Base-by-base conservation (phyloP, 2,797 vertebrate genomes). In the Notamacropus eugenii region DNA sequence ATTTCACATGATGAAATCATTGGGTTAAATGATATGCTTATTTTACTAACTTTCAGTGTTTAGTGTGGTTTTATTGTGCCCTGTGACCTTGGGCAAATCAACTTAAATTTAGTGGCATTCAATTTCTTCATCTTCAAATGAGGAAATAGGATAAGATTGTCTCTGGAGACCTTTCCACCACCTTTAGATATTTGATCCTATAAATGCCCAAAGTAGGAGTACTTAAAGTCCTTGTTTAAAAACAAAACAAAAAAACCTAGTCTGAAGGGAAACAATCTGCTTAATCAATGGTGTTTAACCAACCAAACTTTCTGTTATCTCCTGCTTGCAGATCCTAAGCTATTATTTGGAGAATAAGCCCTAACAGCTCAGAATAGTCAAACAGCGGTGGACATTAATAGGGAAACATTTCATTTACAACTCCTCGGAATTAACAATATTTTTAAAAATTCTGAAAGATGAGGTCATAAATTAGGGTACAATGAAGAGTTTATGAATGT, bases 401-500 rank as follows among this genome's bases (percentile, higher is more conserved):
- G 34, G 14, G 62, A 74, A 74, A 74, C 67, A 40, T 19, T 74
- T 74, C n/a, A 74, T 74, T 74, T 40, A n/a, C 16, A n/a, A 9
- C 62, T 74, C 62, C 67, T 74, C 22, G 22, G n/a, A 40, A 82
- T 46, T 82, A 82, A 46, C 16, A 74, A 8, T 82, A 82, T 19
- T 82, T 82, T 46, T 10, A 24, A 74, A 74, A 40, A 46, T 82
- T 40, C 19, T 46, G 91, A 92, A 92, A 62, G 10, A 90, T 58
- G 92, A 93, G 90, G 1, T 55, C n/a, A 40, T 59, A 95, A 92
- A 54, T 40, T 54, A 95, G 55, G 5, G 27, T 34, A 29, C 19
- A 93, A 55, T 59, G 55, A 94, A 82, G 91, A 62, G 13, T 91
- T 94, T 90, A 94, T 10, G 54, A 92, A 67, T 95, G 91, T 54